Conservation (phyloP, 2,888 invertebrate species). For the Rhagonycha fulva region DNA sequence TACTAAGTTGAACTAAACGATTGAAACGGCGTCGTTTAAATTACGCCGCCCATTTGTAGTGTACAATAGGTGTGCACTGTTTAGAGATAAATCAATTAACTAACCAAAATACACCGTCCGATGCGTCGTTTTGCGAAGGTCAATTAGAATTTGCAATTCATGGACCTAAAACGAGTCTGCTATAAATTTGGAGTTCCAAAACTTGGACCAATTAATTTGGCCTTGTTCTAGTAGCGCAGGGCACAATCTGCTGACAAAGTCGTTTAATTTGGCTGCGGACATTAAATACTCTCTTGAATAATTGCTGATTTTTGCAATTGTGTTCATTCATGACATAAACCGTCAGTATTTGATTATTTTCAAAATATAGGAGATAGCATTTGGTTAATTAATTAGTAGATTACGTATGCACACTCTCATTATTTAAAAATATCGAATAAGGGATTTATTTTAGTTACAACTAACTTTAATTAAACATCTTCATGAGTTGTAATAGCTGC, state of each 20-base stretch:
- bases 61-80: slow-evolving; percentile 46
- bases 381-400: neutral
- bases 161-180: slow-evolving; percentile 43
- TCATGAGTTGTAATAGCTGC: neutral
- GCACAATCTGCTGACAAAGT: slow-evolving; percentile 45
- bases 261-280: slow-evolving; percentile 42
- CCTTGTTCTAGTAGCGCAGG: slow-evolving; percentile 38
- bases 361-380: neutral
- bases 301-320: slow-evolving; percentile 16
- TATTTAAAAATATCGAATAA: neutral
- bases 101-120: slow-evolving; percentile 40
- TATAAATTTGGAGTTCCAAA: slow-evolving; percentile 48
- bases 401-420: neutral
- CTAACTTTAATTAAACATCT: neutral
- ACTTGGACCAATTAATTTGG: slow-evolving; percentile 50
- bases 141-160: slow-evolving; percentile 45
- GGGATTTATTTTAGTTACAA: neutral
- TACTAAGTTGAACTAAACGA: slow-evolving; percentile 20
- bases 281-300: slow-evolving; percentile 18
- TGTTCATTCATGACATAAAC: slow-evolving; percentile 4
- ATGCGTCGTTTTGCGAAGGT: slow-evolving; percentile 41
- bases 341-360: slow-evolving; percentile 1
- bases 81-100: slow-evolving; percentile 50
- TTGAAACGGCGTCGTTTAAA: slow-evolving; percentile 28
- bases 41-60: slow-evolving; percentile 41